Base-by-base conservation (phyloP, 92 coral and sea anemone species). In the Phymanthus crucifer region DNA sequence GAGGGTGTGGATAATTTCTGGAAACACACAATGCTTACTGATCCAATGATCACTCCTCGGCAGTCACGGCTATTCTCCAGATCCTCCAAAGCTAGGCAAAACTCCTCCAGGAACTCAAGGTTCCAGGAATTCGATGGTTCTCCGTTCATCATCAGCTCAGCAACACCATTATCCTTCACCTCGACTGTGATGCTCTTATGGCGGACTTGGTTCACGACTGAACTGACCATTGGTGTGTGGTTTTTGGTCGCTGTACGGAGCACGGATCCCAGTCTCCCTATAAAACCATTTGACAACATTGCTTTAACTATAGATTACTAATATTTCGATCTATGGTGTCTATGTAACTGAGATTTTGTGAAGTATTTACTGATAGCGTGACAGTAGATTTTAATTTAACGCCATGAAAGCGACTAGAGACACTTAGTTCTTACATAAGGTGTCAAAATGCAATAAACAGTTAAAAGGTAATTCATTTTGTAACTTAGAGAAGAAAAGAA, bases 121-220 rank as follows among this genome's bases (percentile, higher is more conserved):
- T 80, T 87, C 75, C 89, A 85, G 7, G 88, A 78, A 52, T 90
- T 90, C 50, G 88, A 89, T 32, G 94, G 94, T 64, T 90, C 87
- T 48, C 86, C 70, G 38, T 87, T 82, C 94, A 90, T 90, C 32
- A 52, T 72, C 16, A 90, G 61, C 52, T 87, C 78, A 26, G 86
- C 83, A 32, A 83, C 86, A 5, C 90, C 86, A 27, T 87, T 76
- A 45, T 86, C 86, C 66, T 87, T 87, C 37, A 74, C 54, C n/a
- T 84, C 79, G 45, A 85, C 54, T 68, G 77, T 23, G 6, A 80
- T 80, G 37, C 76, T 80, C 38, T 50, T 32, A 58, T 78, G 54
- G 17, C 84, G 66, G 1, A 80, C 77, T 23, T 80, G 84, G 37
- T 69, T 80, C 16, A 45, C 32, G 1, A 36, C 46, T 47, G 74